Base-by-base conservation (phyloP, 2,797 vertebrate species). In the Pelobates cultripes region DNA sequence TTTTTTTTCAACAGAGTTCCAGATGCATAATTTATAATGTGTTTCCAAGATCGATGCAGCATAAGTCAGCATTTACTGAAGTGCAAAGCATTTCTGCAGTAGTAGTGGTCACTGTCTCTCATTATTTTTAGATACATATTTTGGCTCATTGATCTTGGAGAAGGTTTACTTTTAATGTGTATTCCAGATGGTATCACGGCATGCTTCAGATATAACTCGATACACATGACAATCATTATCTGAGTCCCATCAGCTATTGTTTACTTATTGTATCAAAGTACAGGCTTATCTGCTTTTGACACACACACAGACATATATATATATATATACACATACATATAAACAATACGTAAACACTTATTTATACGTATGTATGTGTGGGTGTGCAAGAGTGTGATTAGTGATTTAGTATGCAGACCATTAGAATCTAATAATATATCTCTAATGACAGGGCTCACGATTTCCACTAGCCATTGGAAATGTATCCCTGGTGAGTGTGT, bases 11-110 rank as follows among this genome's bases (percentile, higher is more conserved):
- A 28, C 51, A 53, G 7, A 8, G 51, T 53, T 8, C 43, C 63
- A 67, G n/a, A 66, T 51, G 10, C 61, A 66, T 76, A 43, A 67
- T 67, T 77, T 77, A 68, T 77, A 77, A 4, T 9, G 13, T 77
- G 45, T 53, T 14, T n/a, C 7, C 28, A 42, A 66, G 28, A 68
- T 77, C 28, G 63, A 67, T 76, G 60, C 43, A 40, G 61, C 9
- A 69, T 69, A 69, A 43, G 66, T 43, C 66, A 76, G 17, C 28
- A 67, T 43, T 67, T 66, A 53, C 45, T 55, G 17, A 67, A 42
- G 44, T 41, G 75, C 45, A 67, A 55, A 51, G 28, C 7, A 28
- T 68, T 68, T 77, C 28, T 68, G 47, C 42, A 67, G 15, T 53
- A 77, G 43, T 42, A 53, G 44, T 67, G 28, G n/a, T 43, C 17